Percentiles rank a stretch among this genome's conserved stretches.
phyloP scores from a whole-genome alignment of 1,140 invertebrate species.

The Sitobion miscanthi region DNA sequence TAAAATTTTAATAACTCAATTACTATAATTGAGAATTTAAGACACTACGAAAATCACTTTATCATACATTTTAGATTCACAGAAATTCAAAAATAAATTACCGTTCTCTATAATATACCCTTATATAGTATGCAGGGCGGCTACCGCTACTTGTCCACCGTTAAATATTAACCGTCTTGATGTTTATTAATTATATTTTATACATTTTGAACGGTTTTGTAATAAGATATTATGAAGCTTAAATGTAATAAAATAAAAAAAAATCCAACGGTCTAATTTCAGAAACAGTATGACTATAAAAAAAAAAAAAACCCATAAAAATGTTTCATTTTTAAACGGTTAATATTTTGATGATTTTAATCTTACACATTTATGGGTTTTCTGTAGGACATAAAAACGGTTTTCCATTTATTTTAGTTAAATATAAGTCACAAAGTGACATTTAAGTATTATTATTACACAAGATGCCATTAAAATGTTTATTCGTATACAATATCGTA shows the following conservation, averaged over 20 bases:
- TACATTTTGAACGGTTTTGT: background rate
- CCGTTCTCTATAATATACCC: background rate
- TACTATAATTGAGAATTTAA: no score
- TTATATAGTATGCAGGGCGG: background rate
- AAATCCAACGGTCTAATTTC: background rate
- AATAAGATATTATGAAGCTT: background rate
- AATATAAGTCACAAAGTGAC: background rate
- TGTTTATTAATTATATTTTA: background rate
- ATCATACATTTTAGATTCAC: no score
- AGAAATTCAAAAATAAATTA: no score
- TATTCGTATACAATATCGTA: background rate
- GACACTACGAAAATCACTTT: no score
- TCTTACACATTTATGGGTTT: constrained; percentile 31
- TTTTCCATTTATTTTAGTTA: constrained; percentile 26
- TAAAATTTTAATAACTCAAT: no score
- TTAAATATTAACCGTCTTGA: background rate
- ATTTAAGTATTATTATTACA: background rate
- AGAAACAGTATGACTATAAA: background rate
- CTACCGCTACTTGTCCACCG: background rate
- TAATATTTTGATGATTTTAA: constrained; percentile 23
- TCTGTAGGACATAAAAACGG: background rate
- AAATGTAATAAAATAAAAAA: background rate
- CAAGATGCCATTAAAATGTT: constrained; percentile 3
- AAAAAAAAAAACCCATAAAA: background rate
- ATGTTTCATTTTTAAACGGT: background rate